These are phyloP conservation scores for Acanthurus tractus DNA, from an alignment of 2,797 vertebrate genomes.

Conservation along the genomic window DNA sequence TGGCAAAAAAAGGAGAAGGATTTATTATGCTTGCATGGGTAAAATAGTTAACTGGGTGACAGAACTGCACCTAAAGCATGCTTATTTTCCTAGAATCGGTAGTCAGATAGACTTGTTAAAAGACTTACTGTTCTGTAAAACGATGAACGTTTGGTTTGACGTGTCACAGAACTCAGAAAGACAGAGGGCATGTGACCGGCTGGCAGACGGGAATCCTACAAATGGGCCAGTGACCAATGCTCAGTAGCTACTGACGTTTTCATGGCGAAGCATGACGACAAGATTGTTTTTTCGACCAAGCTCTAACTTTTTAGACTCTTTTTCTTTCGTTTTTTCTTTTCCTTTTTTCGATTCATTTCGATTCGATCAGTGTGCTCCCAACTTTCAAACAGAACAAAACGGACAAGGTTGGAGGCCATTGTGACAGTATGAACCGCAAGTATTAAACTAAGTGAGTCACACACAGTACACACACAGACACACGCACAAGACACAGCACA, in stretches of 20 bases:
- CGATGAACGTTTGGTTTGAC: slow-evolving; percentile 77
- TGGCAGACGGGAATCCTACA: slow-evolving; percentile 61
- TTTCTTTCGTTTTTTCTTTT: slow-evolving; percentile 16
- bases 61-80: slow-evolving; percentile 88
- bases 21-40: slow-evolving; percentile 91
- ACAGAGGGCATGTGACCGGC: slow-evolving; percentile 71
- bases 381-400: slow-evolving; percentile 58
- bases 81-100: slow-evolving; percentile 90
- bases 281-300: slow-evolving; percentile 75
- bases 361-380: slow-evolving; percentile 75
- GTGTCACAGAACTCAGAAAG: slow-evolving; percentile 81
- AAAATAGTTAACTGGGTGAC: slow-evolving; percentile 89
- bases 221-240: slow-evolving; percentile 63
- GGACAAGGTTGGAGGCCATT: slow-evolving; percentile 63
- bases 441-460: slow-evolving; percentile 58
- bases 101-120: slow-evolving; percentile 87
- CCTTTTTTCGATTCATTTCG: slow-evolving; percentile 58
- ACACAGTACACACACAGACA: slow-evolving; percentile 62
- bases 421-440: slow-evolving; percentile 65
- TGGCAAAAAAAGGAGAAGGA: slow-evolving; percentile 78
- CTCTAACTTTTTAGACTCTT: slow-evolving; percentile 75
- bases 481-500: slow-evolving; percentile 74
- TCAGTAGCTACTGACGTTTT: slow-evolving; percentile 76
- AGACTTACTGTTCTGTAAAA: slow-evolving; percentile 86
- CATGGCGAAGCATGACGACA: slow-evolving; percentile 76